These are phyloP conservation scores for Heliocidaris erythrogramma DNA, from an alignment of 35 echinoderm and acorn worm species.

Conservation along the genomic window DNA sequence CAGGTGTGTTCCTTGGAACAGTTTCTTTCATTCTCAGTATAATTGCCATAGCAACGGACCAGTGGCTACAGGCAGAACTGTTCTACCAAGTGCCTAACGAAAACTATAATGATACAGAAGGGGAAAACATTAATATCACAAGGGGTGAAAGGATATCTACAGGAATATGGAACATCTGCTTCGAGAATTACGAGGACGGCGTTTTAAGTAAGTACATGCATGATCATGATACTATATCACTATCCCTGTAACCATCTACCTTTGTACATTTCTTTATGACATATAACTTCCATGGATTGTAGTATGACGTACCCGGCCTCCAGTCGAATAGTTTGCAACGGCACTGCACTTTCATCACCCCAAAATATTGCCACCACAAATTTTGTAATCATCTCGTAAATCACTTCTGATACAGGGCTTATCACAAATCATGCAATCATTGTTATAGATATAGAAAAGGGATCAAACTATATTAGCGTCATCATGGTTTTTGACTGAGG, in stretches of 20 bases:
- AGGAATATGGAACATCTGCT: conserved; percentile 39
- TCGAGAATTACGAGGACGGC: conserved; percentile 6
- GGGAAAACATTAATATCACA: not conserved
- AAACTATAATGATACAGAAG: not conserved
- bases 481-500: not conserved
- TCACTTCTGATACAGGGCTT: not conserved
- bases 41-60: conserved; percentile 53
- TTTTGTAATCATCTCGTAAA: not conserved
- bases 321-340: not conserved
- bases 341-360: not conserved
- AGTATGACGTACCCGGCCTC: not conserved
- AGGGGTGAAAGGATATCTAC: conserved; percentile 25
- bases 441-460: not conserved
- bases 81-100: not conserved
- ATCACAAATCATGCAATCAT: not conserved
- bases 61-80: conserved; percentile 43
- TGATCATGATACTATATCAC: not conserved
- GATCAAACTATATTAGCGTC: not conserved
- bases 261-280: too few relatives aligned
- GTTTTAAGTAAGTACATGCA: conserved; percentile 36
- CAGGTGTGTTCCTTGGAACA: conserved; percentile 36
- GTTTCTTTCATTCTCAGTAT: conserved; percentile 55
- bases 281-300: too few relatives aligned
- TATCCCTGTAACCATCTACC: not conserved
- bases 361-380: not conserved